Base-by-base conservation (phyloP, 2,797 vertebrate genomes). In the Sebastes vulpes region DNA sequence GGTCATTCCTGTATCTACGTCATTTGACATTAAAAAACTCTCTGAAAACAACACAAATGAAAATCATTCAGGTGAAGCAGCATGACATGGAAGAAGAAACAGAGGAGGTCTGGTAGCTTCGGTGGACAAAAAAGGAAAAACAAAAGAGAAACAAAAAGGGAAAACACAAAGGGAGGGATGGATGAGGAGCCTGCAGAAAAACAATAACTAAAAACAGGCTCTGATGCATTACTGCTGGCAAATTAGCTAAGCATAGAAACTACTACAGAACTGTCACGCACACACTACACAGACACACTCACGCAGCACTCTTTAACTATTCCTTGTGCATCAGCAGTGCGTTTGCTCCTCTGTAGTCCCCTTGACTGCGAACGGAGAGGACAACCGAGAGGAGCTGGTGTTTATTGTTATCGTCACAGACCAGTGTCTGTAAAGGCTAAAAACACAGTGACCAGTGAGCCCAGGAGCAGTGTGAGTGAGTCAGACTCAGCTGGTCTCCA, bases 401-500 rank as follows among this genome's bases (percentile, higher is more conserved):
- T 84, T 87, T 79, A 81, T 85, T 82, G 85, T 92, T 84, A 82
- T 86, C 78, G 77, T 81, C 65, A 14, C 81, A 81, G 75, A 88
- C 77, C 42, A 32, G 64, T 79, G 84, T 82, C 75, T 60, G 85
- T 71, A 81, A 85, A 90, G 87, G 85, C 87, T 89, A 77, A 85
- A 88, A 87, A 73, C 75, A 71, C 76, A 65, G 88, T 85, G 87
- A 85, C 88, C 83, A 77, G 54, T 0, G 10, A 75, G 90, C 77
- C 83, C 82, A 67, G 84, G 58, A 86, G 87, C 85, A 60, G 50
- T 66, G 84, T 65, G 83, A 84, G 86, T 91, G 86, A 94, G 75
- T 90, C 92, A 90, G 76, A 65, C 85, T 91, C 83, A 81, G 91
- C 85, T 90, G 86, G 81, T 72, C 88, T 89, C 68, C 75, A 76